Base-by-base conservation (phyloP, 2,888 invertebrate genomes). In the Nowickia ferox region DNA sequence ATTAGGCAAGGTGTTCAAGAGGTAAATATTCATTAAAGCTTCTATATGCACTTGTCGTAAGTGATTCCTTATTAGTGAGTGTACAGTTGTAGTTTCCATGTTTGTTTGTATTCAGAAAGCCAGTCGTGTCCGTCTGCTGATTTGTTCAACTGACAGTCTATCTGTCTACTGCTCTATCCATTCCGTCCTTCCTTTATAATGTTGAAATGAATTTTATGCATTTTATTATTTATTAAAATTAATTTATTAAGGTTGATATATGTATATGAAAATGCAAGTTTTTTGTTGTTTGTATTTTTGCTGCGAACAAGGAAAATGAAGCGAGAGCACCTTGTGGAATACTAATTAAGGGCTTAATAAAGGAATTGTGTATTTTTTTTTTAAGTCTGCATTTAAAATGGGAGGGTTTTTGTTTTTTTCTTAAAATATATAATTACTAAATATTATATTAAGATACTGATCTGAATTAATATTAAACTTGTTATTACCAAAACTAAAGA, bases 1-100 rank as follows among this genome's bases (percentile, higher is more conserved):
- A 84, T 84, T 84, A 79, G 71, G 75, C 79, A 84, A 84, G 84
- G 79, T 84, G 84, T 84, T 84, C 84, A 79, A 79, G 84, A 69
- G 79, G 79, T 75, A 84, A 84, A 84, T 84, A 79, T 79, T 69
- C 69, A 79, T 84, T 79, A 79, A 79, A 84, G 51, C 53, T 53
- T 69, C 40, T 65, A 11, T 42, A 15, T 66, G 22, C 19, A 44
- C 22, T 59, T 30, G 17, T 3, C 30, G 22, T 53, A 30, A 30
- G 30, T 30, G 30, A 3, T 30, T n/a, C n/a, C n/a, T n/a, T n/a
- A n/a, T n/a, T n/a, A n/a, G n/a, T n/a, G 22, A 17, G 11, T 48
- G 59, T 66, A 11, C n/a, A 46, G 13, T 13, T 57, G 46, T n/a
- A n/a, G n/a, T 57, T 66, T 30, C 48, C 9, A 30, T 17, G 17